Evolutionary conservation across 1,140 invertebrate genomes (phyloP), one percentile per base, ranked within the genome.

Genomic region (Thalassaphorura encarpata): DNA sequence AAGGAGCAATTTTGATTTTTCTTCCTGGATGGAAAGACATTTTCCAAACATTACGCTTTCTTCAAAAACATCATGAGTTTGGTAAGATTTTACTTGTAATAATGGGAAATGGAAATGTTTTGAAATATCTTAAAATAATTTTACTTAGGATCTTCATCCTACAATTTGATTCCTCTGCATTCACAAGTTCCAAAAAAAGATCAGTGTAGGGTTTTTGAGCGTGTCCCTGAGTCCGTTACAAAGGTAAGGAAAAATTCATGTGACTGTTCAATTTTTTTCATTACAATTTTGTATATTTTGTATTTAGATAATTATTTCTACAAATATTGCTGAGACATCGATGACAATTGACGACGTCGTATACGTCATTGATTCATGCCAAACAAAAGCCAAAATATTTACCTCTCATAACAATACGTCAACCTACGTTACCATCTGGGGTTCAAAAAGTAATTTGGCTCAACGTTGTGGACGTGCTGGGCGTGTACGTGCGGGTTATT

Each of bases 311-410:
- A 93, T 95, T 65, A 68, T 94, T 15, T 83, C 89, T 1, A 94
- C 90, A 0, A 93, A 93, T 67, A 91, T 95, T 65, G 89, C 89
- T 0, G 90, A 95, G 75, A 90, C 89, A 0, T 92, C 91, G 5
- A 92, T 97, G 47, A 97, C 93, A 5, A 97, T 97, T 61, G 87
- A 97, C 69, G 93, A 97, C 70, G 86, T 97, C 8, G 92, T 97
- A 1, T 96, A 85, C 70, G 93, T 97, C 1, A 87, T 97, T 64
- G 92, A 97, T 71, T 85, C 85, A 33, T 93, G 92, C 68, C 94
- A 94, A 73, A 87, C 90, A 0, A 96, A 96, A 69, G 88, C 94
- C 77, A 97, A 96, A 67, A 75, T 94, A 39, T 97, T 94, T 67
- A 91, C 91, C 1, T 89, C 90, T 0, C 89, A 95, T 67, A 94